phyloP scores from a whole-genome alignment of 2,113 vertebrate genomes.

The Scalopus aquaticus region DNA sequence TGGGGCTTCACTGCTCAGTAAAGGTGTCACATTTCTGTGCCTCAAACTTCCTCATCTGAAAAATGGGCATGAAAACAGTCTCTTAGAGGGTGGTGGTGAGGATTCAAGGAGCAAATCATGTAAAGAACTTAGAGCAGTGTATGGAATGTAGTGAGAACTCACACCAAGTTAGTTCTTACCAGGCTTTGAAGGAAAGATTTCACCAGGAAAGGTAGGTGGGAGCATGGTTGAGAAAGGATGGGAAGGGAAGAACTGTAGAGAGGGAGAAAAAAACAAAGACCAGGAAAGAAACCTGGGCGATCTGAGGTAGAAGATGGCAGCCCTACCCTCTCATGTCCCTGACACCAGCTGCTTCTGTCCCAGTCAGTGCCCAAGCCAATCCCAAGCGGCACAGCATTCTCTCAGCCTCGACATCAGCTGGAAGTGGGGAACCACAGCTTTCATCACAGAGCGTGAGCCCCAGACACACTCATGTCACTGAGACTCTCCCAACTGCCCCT shows the following conservation, averaged over 20 bases:
- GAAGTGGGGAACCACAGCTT: not conserved
- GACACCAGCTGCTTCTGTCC: not conserved
- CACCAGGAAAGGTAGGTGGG: not conserved
- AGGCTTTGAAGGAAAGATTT: not conserved
- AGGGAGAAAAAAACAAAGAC: not conserved
- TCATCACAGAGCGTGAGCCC: not conserved
- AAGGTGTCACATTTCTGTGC: not conserved
- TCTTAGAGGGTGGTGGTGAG: not conserved
- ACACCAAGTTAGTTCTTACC: not conserved
- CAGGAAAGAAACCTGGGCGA: not conserved
- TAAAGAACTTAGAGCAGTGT: not conserved
- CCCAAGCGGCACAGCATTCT: not conserved
- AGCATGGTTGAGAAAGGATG: fast-evolving
- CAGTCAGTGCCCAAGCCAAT: not conserved
- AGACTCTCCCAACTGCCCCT: not conserved
- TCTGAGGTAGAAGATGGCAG: not conserved
- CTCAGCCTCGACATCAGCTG: not conserved
- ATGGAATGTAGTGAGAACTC: not conserved
- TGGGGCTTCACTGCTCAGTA: not conserved
- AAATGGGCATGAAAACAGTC: not conserved
- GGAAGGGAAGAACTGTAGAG: not conserved
- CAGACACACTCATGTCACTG: not conserved
- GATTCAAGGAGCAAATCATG: not conserved
- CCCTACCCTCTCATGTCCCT: too few species aligned
- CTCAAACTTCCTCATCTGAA: not conserved